These are phyloP conservation scores for Musca domestica DNA, from an alignment of 1,140 invertebrate genomes.

Conservation along the genomic window DNA sequence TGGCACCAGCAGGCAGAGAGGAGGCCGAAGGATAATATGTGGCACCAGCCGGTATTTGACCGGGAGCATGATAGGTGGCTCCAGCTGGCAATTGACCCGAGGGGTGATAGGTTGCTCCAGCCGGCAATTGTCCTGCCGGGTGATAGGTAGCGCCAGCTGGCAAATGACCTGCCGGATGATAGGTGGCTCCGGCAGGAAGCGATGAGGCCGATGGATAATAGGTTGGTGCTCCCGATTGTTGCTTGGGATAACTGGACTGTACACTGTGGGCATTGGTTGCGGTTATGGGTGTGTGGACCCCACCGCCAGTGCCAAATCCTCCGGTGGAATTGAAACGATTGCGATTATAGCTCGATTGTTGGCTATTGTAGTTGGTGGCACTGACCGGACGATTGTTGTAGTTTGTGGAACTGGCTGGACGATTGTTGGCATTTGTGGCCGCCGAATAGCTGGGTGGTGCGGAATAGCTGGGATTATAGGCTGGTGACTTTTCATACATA, in stretches of 20 bases:
- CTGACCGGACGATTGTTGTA: slow-evolving; percentile 17
- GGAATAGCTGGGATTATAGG: slow-evolving; percentile 45
- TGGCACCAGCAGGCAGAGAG: slow-evolving; percentile 31
- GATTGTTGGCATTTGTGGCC: slow-evolving; percentile 20
- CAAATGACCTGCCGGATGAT: slow-evolving; percentile 23
- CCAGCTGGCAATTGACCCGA: slow-evolving; percentile 30
- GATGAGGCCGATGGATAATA: slow-evolving; percentile 21
- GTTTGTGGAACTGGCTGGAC: slow-evolving; percentile 21
- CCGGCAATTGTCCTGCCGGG: slow-evolving; percentile 22
- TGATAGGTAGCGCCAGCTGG: slow-evolving; percentile 30
- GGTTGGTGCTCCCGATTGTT: slow-evolving; percentile 23
- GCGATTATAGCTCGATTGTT: slow-evolving; percentile 30
- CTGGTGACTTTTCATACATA: slow-evolving; percentile 42
- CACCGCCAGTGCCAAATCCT: slow-evolving; percentile 31
- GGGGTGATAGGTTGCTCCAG: slow-evolving; percentile 39
- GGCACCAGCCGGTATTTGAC: slow-evolving; percentile 39
- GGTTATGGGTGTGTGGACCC: slow-evolving; percentile 36
- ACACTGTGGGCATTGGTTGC: slow-evolving; percentile 40
- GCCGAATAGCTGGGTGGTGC: slow-evolving; percentile 37
- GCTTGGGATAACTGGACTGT: slow-evolving; percentile 45
- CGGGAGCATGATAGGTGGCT: slow-evolving; percentile 26
- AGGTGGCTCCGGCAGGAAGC: slow-evolving; percentile 20
- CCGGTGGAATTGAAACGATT: slow-evolving; percentile 39
- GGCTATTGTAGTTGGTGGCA: slow-evolving; percentile 28
- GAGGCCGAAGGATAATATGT: slow-evolving; percentile 37